Evolutionary conservation across 2,113 vertebrate genomes (phyloP).

Genomic region (Lipophrys pholis): DNA sequence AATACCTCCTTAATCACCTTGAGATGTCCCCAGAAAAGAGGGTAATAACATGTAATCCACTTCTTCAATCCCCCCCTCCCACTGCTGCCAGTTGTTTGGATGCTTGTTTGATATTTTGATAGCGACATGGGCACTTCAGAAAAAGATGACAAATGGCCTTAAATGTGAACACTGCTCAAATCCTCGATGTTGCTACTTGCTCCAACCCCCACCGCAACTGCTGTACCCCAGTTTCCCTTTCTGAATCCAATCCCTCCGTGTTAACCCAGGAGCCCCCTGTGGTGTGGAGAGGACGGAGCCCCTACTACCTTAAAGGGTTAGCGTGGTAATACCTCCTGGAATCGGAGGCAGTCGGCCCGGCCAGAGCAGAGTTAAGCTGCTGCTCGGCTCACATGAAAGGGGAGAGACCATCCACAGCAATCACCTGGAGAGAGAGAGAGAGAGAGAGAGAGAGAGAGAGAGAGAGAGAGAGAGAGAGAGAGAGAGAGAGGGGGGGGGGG

Average conservation of each 20-base stretch:
- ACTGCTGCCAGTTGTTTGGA: constrained; percentile 39
- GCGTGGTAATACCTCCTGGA: constrained; percentile 68
- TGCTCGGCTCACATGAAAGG: constrained; percentile 72
- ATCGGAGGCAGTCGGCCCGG: constrained; percentile 60
- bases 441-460: neutral
- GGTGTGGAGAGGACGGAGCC: constrained; percentile 44
- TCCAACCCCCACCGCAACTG: constrained; percentile 13
- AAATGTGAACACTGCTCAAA: constrained; percentile 22
- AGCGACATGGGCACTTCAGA: constrained; percentile 20
- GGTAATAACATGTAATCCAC: constrained; percentile 61
- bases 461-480: too few relatives aligned
- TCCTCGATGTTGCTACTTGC: neutral
- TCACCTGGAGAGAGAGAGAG: constrained; percentile 29
- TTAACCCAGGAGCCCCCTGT: constrained; percentile 48
- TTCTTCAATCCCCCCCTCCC: constrained; percentile 45
- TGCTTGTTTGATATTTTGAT: constrained; percentile 18
- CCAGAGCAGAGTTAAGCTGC: constrained; percentile 66
- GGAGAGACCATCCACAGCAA: constrained; percentile 55
- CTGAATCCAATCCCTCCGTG: constrained; percentile 1
- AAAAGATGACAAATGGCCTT: constrained; percentile 45
- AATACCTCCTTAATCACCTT: constrained; percentile 60
- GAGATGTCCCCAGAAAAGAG: constrained; percentile 53
- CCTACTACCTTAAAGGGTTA: constrained; percentile 66
- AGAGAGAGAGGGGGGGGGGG: neutral
- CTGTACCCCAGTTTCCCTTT: constrained; percentile 19